Conservation (phyloP, 2,113 vertebrate species). For the Nicator chloris region DNA sequence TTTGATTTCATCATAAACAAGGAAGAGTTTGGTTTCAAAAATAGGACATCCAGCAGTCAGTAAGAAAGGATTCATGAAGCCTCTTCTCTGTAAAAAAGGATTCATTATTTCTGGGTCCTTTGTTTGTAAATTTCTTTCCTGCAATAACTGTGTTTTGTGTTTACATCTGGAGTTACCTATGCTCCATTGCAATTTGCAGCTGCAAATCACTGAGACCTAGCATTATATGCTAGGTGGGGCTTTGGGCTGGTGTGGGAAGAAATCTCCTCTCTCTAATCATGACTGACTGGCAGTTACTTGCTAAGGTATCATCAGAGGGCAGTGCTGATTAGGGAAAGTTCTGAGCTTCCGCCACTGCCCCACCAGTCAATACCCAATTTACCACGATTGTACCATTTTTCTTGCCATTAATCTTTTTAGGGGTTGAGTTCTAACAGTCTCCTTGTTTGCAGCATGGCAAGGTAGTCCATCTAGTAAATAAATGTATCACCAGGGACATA, state of each 20-base stretch:
- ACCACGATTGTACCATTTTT: neutral
- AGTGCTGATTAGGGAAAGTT: neutral
- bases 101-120: neutral
- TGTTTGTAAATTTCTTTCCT: neutral
- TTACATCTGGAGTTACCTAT: neutral
- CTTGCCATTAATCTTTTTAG: neutral
- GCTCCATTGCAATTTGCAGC: neutral
- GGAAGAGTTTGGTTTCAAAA: constrained; percentile 17
- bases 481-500: too few relatives aligned
- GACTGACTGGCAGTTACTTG: neutral
- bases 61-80: neutral
- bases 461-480: neutral
- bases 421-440: neutral
- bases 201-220: neutral
- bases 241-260: neutral
- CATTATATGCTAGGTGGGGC: neutral
- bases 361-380: fast-evolving
- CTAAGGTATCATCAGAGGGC: neutral
- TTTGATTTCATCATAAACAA: neutral
- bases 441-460: neutral
- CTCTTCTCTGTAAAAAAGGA: neutral
- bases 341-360: neutral
- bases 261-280: neutral
- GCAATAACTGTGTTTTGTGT: neutral
- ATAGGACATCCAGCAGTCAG: neutral